phyloP scores from a whole-genome alignment of 2,888 invertebrate genomes.

The Lepetodrilus schrolli region DNA sequence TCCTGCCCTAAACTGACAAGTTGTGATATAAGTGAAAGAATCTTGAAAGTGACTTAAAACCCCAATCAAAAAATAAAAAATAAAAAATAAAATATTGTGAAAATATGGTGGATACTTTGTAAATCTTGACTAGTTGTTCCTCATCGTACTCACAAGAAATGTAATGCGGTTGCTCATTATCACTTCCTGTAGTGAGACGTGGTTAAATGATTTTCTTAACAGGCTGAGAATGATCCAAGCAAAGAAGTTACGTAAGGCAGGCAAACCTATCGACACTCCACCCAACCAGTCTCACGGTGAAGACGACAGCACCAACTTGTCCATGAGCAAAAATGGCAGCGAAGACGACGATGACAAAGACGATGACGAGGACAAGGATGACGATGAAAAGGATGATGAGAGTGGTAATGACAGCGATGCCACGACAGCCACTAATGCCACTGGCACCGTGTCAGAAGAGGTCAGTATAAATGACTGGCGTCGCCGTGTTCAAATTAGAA shows the following conservation, averaged over 20 bases:
- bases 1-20: too few relatives aligned
- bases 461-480: too few relatives aligned
- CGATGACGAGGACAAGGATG: slow-evolving; percentile 80
- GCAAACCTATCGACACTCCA: slow-evolving; percentile 34
- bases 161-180: background rate
- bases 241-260: slow-evolving; percentile 58
- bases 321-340: slow-evolving; percentile 57
- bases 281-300: slow-evolving; percentile 37
- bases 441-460: slow-evolving; percentile 72
- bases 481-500: too few relatives aligned
- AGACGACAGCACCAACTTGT: slow-evolving; percentile 55
- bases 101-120: too few relatives aligned
- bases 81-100: too few relatives aligned
- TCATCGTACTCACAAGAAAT: too few relatives aligned
- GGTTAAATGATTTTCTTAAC: background rate
- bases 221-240: slow-evolving; percentile 62
- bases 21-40: too few relatives aligned
- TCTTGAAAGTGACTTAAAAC: too few relatives aligned
- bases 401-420: slow-evolving; percentile 85
- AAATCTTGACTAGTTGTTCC: too few relatives aligned
- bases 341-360: slow-evolving; percentile 70
- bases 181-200: background rate
- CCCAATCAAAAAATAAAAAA: too few relatives aligned
- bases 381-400: slow-evolving; percentile 88
- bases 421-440: slow-evolving; percentile 51